Conservation (phyloP, 2,113 vertebrate genomes). For the Ptyas mucosa region DNA sequence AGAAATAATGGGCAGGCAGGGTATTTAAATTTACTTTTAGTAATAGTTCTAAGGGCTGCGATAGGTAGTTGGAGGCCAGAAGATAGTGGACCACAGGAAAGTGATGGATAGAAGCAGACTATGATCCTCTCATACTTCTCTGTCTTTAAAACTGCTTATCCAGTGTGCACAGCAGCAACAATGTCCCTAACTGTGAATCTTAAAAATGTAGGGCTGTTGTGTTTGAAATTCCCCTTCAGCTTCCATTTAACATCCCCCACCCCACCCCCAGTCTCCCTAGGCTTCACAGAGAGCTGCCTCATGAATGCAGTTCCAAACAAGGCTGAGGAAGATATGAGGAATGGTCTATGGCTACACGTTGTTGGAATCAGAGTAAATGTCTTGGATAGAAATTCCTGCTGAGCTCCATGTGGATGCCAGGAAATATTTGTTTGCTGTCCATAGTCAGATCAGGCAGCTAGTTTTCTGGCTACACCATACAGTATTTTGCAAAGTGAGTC, state of each 20-base stretch:
- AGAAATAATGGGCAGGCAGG: neutral
- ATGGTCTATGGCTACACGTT: neutral
- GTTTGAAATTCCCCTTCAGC: neutral
- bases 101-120: neutral
- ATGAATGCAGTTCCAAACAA: neutral
- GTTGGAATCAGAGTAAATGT: neutral
- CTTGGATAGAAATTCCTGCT: neutral
- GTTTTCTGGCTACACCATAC: conserved; percentile 1
- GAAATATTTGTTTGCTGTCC: neutral
- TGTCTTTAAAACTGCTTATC: neutral
- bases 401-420: neutral
- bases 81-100: neutral
- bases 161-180: neutral
- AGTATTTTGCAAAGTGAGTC: neutral
- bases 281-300: neutral
- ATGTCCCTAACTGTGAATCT: neutral
- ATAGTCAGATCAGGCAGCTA: neutral
- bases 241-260: neutral
- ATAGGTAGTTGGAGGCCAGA: neutral
- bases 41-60: neutral
- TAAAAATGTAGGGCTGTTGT: neutral
- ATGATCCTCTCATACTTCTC: neutral
- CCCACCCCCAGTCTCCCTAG: neutral
- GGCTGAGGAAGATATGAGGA: neutral
- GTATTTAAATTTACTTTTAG: neutral